Evolutionary conservation across 2,888 invertebrate genomes (phyloP).

Genomic region (Leistus spinibarbis): DNA sequence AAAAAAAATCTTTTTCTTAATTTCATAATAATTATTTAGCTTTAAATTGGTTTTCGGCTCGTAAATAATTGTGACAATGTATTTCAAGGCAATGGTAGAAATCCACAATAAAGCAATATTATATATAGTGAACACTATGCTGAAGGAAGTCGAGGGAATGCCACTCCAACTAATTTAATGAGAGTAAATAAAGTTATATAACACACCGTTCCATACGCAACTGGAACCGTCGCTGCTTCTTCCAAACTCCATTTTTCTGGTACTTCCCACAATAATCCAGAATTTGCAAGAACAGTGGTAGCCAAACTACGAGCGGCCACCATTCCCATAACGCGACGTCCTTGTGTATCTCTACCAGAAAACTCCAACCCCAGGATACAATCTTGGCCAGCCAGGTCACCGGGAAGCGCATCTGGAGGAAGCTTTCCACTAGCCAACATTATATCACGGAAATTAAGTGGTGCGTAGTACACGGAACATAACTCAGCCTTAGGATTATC

Average conservation of each 20-base stretch:
- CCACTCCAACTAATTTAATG: too few relatives aligned
- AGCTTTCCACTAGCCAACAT: slow-evolving; percentile 98
- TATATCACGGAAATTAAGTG: slow-evolving; percentile 96
- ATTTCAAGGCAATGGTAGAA: too few relatives aligned
- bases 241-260: slow-evolving; percentile 88
- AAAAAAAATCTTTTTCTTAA: too few relatives aligned
- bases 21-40: too few relatives aligned
- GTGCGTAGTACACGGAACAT: slow-evolving; percentile 90
- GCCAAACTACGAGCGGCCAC: slow-evolving; percentile 89
- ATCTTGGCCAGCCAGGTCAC: slow-evolving; percentile 84
- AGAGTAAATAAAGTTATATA: background rate
- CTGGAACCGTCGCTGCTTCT: slow-evolving; percentile 93
- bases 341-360: slow-evolving; percentile 77
- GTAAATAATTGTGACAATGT: too few relatives aligned
- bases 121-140: too few relatives aligned
- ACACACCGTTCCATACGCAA: slow-evolving; percentile 85
- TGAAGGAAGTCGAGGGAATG: too few relatives aligned
- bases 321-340: slow-evolving; percentile 90
- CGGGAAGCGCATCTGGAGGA: slow-evolving; percentile 95
- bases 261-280: slow-evolving; percentile 85
- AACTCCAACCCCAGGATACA: slow-evolving; percentile 96
- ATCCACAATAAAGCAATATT: too few relatives aligned
- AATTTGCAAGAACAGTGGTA: slow-evolving; percentile 84
- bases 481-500: slow-evolving; percentile 64
- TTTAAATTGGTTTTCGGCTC: too few relatives aligned